Conservation (phyloP, 2,888 invertebrate genomes). For the Drosophila aldrichi region DNA sequence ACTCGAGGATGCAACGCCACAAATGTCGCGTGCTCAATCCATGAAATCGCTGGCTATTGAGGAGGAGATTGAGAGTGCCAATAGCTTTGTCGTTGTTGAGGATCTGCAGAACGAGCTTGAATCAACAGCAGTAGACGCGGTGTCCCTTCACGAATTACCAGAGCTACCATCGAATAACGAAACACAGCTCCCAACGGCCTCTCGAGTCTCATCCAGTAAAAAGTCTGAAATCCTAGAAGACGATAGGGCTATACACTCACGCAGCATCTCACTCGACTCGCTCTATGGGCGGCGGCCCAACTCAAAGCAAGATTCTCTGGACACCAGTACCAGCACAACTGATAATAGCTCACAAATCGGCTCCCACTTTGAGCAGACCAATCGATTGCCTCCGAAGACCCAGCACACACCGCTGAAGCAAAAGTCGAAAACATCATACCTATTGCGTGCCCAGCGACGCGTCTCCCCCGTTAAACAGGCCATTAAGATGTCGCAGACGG, state of each 20-base stretch:
- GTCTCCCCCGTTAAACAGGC: slow-evolving; percentile 83
- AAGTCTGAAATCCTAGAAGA: slow-evolving; percentile 27
- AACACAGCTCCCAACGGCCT: neutral
- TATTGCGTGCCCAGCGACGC: slow-evolving; percentile 79
- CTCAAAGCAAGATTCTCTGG: slow-evolving; percentile 62
- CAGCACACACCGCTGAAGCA: slow-evolving; percentile 79
- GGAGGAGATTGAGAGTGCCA: slow-evolving; percentile 82
- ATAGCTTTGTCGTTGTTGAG: slow-evolving; percentile 71
- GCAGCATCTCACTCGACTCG: slow-evolving; percentile 77
- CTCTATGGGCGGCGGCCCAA: slow-evolving; percentile 69
- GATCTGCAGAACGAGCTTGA: slow-evolving; percentile 54
- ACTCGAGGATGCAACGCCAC: slow-evolving; percentile 71
- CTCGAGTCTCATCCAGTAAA: slow-evolving; percentile 13
- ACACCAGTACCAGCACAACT: slow-evolving; percentile 71
- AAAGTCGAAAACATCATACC: slow-evolving; percentile 83
- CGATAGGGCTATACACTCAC: slow-evolving; percentile 37
- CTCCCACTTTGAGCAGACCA: slow-evolving; percentile 49
- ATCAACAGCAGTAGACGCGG: slow-evolving; percentile 12
- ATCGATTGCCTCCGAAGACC: slow-evolving; percentile 26
- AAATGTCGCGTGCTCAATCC: slow-evolving; percentile 82
- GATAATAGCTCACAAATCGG: slow-evolving; percentile 80
- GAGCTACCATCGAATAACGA: slow-evolving; percentile 17
- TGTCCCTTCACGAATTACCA: neutral
- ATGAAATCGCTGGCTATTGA: slow-evolving; percentile 86
- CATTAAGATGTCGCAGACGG: slow-evolving; percentile 79